Evolutionary conservation across 2,113 vertebrate species (phyloP), one percentile per base, ranked within the genome.

Genomic region (Tricholaema leucomelas): DNA sequence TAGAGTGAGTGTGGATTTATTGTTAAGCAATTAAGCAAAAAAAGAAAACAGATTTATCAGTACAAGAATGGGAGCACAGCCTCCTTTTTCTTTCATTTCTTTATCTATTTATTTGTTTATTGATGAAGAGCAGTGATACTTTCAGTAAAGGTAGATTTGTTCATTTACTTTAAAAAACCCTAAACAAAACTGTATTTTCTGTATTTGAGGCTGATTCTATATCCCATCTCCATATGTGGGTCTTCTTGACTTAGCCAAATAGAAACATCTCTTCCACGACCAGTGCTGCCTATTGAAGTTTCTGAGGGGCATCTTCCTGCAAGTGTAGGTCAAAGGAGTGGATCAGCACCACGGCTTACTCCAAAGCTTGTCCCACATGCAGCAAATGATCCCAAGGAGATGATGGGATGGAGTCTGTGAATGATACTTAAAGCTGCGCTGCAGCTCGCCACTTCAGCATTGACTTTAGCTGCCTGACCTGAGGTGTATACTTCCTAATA

Each of bases 401-500:
- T 18, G 35, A 59, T 4, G 66, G 81, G 72, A 75, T 33, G 36
- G 35, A 31, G 40, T 82, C 66, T 16, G 6, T 64, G 71, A 74
- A 52, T 33, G 27, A 40, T 83, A 15, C 17, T 15, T 64, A 78
- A 65, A 72, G 55, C 76, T 74, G 5, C 33, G 58, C 65, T 90
- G 89, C 87, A 95, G 61, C 88, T 97, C 76, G 31, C 76, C 65
- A 24, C 76, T 83, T 50, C 79, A 65, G 38, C 33, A 14, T 66
- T 88, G 96, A 80, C 95, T 96, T 95, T 96, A 1, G 13, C 94
- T 3, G 28, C 88, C 86, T 92, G 88, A 95, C 95, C 95, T 8
- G 17, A 95, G 94, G 91, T 95, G 96, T 95, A 78, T 94, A 95
- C 97, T 95, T 94, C 91, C 96, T 96, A 95, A 97, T 97, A 98